These are phyloP conservation scores for Steromphala cineraria DNA, from an alignment of 2,888 invertebrate genomes.

Conservation along the genomic window DNA sequence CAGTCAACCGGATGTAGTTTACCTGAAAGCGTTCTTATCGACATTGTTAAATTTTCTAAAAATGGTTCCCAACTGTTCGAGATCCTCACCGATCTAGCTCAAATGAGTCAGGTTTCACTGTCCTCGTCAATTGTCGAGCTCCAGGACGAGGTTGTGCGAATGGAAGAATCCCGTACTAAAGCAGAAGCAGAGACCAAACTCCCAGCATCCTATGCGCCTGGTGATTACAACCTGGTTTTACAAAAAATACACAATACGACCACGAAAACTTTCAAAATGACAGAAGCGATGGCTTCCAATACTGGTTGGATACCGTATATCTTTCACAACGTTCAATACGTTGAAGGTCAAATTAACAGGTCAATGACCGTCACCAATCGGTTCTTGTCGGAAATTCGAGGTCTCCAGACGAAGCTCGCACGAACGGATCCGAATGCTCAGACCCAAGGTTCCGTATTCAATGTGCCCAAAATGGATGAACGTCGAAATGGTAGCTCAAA, in stretches of 20 bases:
- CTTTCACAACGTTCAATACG: conserved; percentile 55
- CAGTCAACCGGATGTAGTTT: not conserved
- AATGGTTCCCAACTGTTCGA: conserved; percentile 45
- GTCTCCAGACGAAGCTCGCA: not conserved
- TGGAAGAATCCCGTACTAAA: conserved; percentile 40
- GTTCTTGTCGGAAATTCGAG: conserved; percentile 1
- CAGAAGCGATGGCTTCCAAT: conserved; percentile 48
- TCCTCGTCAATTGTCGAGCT: conserved; percentile 45
- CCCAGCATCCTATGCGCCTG: not conserved
- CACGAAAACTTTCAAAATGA: conserved; percentile 51
- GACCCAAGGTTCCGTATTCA: not conserved
- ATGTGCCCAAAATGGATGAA: not conserved
- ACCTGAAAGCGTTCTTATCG: conserved; percentile 14
- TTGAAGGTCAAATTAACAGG: conserved; percentile 58
- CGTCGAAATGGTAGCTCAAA: not conserved
- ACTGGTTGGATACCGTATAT: conserved; percentile 67
- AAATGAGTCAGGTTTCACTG: conserved; percentile 54
- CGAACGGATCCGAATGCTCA: conserved; percentile 3
- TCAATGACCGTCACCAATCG: conserved; percentile 36
- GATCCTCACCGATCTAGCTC: conserved; percentile 56
- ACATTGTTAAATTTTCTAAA: conserved; percentile 25
- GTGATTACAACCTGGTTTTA: conserved; percentile 27
- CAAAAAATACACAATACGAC: conserved; percentile 54
- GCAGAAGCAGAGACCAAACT: not conserved
- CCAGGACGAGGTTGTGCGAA: conserved; percentile 48